A percentile compares a stretch with the other conserved stretches of the same genome.
phyloP scores from a whole-genome alignment of 1,140 invertebrate species.

The Nasonia giraulti region DNA sequence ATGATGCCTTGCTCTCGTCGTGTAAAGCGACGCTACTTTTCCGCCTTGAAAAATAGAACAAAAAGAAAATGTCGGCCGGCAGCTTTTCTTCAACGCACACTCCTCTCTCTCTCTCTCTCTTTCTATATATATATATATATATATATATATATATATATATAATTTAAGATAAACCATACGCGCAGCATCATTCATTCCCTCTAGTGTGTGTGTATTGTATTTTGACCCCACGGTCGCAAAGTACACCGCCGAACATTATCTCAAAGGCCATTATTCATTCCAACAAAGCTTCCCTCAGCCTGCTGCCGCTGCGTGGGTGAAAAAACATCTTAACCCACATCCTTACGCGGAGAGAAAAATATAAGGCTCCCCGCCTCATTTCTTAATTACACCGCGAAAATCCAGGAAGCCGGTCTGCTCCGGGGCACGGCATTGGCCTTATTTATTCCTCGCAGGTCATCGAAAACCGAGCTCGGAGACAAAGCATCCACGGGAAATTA shows the following conservation, averaged over 20 bases:
- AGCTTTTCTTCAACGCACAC: neutral
- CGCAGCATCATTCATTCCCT: neutral
- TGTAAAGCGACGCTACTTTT: neutral
- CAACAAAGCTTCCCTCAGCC: neutral
- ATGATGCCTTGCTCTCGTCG: neutral
- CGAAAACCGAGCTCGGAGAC: neutral
- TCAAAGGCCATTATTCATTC: neutral
- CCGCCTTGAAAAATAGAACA: neutral
- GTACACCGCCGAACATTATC: neutral
- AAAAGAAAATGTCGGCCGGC: neutral
- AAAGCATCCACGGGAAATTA: constrained; percentile 10
- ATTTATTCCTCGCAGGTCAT: neutral
- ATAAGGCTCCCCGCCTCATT: neutral
- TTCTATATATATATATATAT: too few species aligned
- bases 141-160: neutral
- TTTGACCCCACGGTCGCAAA: neutral
- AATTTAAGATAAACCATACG: neutral
- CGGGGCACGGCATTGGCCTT: neutral
- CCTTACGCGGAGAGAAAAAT: neutral
- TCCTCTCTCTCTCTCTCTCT: neutral
- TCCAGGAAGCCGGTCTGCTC: neutral
- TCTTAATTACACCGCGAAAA: constrained; percentile 1
- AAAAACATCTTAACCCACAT: neutral
- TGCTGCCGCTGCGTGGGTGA: too few species aligned
- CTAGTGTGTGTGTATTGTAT: neutral